phyloP scores from a whole-genome alignment of 2,888 invertebrate species.

The Netelia virgata region DNA sequence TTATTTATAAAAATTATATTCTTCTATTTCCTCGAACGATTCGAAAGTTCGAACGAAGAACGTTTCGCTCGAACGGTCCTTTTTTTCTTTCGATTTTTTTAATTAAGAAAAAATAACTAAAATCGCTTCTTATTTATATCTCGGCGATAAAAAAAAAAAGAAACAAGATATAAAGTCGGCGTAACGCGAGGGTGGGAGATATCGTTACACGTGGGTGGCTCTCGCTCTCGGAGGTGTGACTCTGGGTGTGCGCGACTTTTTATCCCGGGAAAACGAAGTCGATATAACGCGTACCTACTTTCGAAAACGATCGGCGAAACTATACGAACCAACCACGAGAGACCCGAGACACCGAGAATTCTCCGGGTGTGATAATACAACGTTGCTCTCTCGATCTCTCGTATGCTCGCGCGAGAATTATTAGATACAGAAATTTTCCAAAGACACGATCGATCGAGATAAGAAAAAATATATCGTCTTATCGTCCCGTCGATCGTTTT shows the following conservation, averaged over 20 bases:
- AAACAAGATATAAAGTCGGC: neutral
- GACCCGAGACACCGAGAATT: constrained; percentile 43
- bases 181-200: constrained; percentile 1
- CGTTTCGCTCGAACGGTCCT: too few species aligned
- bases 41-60: too few species aligned
- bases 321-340: constrained; percentile 22
- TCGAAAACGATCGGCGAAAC: constrained; percentile 64
- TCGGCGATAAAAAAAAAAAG: too few species aligned
- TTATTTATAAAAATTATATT: too few species aligned
- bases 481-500: neutral
- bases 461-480: constrained; percentile 3
- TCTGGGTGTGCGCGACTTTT: constrained; percentile 56
- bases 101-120: neutral
- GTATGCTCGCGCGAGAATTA: constrained; percentile 30
- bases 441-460: constrained; percentile 40
- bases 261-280: constrained; percentile 18
- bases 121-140: neutral
- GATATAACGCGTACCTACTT: constrained; percentile 53
- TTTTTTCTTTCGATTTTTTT: neutral
- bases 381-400: neutral
- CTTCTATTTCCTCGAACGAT: too few species aligned
- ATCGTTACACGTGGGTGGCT: constrained; percentile 60
- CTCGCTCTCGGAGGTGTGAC: constrained; percentile 60
- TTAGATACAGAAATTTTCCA: constrained; percentile 69
- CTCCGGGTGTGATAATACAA: constrained; percentile 55